Conservation (phyloP, 2,113 vertebrate species). For the Pantherophis guttatus region DNA sequence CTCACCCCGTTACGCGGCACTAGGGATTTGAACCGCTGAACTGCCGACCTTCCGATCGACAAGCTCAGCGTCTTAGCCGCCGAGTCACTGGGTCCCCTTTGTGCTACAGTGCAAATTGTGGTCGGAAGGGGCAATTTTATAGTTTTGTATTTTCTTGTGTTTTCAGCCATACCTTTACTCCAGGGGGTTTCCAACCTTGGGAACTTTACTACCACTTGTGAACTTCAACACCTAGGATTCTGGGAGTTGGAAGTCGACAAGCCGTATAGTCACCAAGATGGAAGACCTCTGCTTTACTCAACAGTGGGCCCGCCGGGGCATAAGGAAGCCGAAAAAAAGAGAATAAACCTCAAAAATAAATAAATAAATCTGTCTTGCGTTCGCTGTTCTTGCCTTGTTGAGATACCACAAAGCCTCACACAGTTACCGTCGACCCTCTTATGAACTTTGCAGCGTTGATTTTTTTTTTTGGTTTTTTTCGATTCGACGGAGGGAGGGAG, state of each 20-base stretch:
- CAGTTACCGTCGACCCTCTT: conserved; percentile 66
- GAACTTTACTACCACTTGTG: no score
- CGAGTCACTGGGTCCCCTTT: no score
- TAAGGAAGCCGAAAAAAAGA: not conserved
- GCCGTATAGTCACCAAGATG: not conserved
- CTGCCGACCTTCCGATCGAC: no score
- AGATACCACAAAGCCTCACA: conserved; percentile 60
- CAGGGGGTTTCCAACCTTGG: no score
- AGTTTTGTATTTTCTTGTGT: not conserved
- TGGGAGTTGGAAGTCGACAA: not conserved
- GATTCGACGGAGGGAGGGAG: not conserved
- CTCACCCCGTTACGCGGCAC: accelerated
- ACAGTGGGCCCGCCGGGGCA: conserved; percentile 12
- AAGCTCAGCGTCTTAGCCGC: no score
- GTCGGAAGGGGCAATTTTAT: not conserved
- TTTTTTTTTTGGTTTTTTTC: not conserved
- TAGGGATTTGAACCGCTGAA: no score
- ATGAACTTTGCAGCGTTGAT: conserved; percentile 67
- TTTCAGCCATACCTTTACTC: not conserved
- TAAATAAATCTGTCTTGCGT: not conserved
- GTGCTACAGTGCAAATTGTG: not conserved
- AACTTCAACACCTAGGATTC: not conserved
- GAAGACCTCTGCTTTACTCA: conserved; percentile 3
- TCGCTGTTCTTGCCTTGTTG: conserved; percentile 7
- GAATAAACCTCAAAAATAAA: conserved; percentile 33